These are phyloP conservation scores for Cerceris rybyensis DNA, from an alignment of 2,888 invertebrate species.

Conservation along the genomic window DNA sequence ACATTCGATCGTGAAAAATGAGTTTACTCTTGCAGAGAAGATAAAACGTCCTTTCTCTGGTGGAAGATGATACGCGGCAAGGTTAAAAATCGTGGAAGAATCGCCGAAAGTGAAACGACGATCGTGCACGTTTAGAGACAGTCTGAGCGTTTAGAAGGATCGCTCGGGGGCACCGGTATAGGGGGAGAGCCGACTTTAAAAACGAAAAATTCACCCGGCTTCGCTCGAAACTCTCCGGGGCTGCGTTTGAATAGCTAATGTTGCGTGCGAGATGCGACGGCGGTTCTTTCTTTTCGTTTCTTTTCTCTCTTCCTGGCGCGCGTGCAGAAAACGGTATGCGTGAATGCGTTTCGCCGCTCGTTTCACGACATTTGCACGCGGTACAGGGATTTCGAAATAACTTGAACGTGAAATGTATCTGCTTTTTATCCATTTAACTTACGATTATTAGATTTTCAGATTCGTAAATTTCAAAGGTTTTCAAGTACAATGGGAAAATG, in stretches of 20 bases:
- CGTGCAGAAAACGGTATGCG: conserved; percentile 50
- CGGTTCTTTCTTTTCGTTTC: conserved; percentile 19
- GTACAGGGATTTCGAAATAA: conserved; percentile 14
- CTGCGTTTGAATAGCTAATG: conserved; percentile 69
- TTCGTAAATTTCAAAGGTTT: no score
- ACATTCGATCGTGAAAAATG: no score
- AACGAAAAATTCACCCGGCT: conserved; percentile 38
- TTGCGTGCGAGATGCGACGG: conserved; percentile 63
- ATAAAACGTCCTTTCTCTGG: background rate
- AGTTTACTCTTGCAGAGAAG: no score
- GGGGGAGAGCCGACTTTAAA: conserved; percentile 25
- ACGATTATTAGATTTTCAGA: background rate
- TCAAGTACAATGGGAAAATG: no score
- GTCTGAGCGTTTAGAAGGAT: conserved; percentile 41
- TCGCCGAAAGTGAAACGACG: conserved; percentile 30
- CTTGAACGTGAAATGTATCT: background rate
- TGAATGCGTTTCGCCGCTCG: conserved; percentile 57
- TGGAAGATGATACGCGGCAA: background rate
- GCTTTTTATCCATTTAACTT: background rate
- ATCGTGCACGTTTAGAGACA: conserved; percentile 51
- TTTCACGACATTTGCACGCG: conserved; percentile 15
- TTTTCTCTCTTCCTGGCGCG: conserved; percentile 19
- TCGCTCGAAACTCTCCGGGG: conserved; percentile 42
- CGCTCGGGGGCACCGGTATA: conserved; percentile 27
- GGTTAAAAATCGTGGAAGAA: conserved; percentile 3